These are phyloP conservation scores for Maniola jurtina DNA, from an alignment of 1,140 invertebrate genomes.

Conservation along the genomic window DNA sequence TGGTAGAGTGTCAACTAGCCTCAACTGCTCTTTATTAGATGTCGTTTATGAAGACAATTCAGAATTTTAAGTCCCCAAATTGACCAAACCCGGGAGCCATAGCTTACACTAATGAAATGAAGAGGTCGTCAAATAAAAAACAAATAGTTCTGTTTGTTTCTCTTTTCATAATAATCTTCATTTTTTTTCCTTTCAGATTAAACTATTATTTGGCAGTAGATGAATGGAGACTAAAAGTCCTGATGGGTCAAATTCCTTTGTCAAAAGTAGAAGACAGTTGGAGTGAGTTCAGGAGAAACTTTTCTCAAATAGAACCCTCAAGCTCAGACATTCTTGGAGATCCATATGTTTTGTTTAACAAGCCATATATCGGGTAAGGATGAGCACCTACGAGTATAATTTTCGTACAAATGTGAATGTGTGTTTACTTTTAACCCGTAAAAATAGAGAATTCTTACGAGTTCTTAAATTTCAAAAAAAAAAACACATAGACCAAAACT, in stretches of 20 bases:
- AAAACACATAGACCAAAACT: no score
- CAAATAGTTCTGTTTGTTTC: neutral
- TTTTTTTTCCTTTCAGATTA: constrained; percentile 58
- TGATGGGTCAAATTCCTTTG: constrained; percentile 69
- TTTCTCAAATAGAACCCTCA: constrained; percentile 62
- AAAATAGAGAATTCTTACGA: no score
- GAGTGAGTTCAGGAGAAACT: constrained; percentile 75
- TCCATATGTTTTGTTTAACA: constrained; percentile 78
- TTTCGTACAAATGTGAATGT: no score
- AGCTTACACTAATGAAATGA: no score
- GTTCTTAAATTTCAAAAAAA: no score
- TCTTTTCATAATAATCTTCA: neutral
- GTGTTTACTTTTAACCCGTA: no score
- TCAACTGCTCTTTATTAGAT: no score
- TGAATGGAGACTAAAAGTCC: constrained; percentile 79
- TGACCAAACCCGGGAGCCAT: no score
- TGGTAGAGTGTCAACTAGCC: no score
- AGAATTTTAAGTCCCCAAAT: no score
- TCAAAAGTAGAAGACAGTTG: constrained; percentile 69
- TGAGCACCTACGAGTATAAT: neutral
- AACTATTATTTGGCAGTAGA: constrained; percentile 81
- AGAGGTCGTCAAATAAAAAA: no score
- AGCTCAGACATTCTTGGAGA: constrained; percentile 79
- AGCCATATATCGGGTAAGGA: constrained; percentile 79
- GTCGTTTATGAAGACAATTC: no score